A percentile compares a stretch with the other conserved stretches of the same genome.
Evolutionary conservation across 2,113 vertebrate species (phyloP).

Genomic region (Myiopsitta monachus): DNA sequence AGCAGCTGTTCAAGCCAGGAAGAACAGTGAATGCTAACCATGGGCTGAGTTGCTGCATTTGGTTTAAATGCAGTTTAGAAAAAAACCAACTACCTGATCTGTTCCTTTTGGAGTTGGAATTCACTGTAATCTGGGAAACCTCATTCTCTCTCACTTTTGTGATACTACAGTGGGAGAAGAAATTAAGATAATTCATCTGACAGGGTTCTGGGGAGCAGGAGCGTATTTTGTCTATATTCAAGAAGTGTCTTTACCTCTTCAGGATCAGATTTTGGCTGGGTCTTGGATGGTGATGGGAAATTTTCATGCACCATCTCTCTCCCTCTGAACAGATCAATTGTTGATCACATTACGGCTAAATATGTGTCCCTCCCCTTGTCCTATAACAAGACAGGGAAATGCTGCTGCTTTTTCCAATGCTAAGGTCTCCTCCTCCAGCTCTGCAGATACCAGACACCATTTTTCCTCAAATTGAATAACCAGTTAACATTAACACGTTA

Average conservation of each 20-base stretch:
- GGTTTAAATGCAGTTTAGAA: background rate
- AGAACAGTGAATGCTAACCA: background rate
- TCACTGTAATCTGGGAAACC: background rate
- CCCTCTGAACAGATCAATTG: background rate
- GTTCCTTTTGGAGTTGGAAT: background rate
- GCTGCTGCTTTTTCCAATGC: background rate
- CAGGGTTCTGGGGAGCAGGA: background rate
- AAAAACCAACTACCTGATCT: background rate
- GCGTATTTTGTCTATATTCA: background rate
- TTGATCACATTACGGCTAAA: background rate
- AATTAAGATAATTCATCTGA: background rate
- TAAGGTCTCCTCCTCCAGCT: background rate
- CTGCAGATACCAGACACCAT: background rate
- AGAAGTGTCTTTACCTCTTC: background rate
- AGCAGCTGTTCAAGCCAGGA: background rate
- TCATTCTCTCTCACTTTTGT: background rate
- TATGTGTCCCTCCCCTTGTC: background rate
- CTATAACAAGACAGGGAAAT: background rate
- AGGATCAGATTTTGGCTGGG: background rate
- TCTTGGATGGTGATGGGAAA: background rate
- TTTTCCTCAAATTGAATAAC: background rate
- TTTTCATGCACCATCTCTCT: background rate
- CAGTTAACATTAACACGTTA: rapidly evolving
- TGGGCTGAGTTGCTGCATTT: background rate
- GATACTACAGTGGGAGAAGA: background rate